These are phyloP conservation scores for Pseudorasbora parva DNA, from an alignment of 2,113 vertebrate species.

Conservation along the genomic window DNA sequence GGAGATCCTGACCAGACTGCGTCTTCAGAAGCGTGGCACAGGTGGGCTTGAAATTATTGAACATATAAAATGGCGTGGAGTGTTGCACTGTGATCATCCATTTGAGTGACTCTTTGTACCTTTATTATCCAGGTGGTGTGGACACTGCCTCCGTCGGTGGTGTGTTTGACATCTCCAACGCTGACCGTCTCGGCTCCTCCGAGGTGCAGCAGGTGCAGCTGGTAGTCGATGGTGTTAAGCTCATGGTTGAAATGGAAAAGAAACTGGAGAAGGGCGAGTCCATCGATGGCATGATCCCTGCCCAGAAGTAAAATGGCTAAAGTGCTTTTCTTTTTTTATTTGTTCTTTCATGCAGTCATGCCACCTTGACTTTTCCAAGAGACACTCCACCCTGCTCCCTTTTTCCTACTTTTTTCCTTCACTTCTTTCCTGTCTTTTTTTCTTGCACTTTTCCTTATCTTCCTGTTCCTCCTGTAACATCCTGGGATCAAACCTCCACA, in stretches of 20 bases:
- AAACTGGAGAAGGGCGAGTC: slow-evolving; percentile 90
- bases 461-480: slow-evolving; percentile 71
- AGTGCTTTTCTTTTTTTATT: slow-evolving; percentile 65
- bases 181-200: slow-evolving; percentile 92
- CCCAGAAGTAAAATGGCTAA: slow-evolving; percentile 87
- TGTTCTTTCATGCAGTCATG: slow-evolving; percentile 60
- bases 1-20: slow-evolving; percentile 89
- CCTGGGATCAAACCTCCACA: slow-evolving; percentile 78
- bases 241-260: slow-evolving; percentile 99
- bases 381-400: slow-evolving; percentile 64
- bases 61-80: background rate
- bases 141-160: slow-evolving; percentile 93
- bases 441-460: slow-evolving; percentile 45
- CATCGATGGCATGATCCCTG: slow-evolving; percentile 94
- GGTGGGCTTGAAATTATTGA: slow-evolving; percentile 68
- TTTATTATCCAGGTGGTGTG: slow-evolving; percentile 82
- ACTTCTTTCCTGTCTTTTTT: slow-evolving; percentile 41
- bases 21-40: slow-evolving; percentile 97
- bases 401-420: slow-evolving; percentile 52
- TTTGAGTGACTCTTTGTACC: background rate
- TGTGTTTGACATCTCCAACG: slow-evolving; percentile 95
- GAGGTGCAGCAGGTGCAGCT: slow-evolving; percentile 94
- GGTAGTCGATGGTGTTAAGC: slow-evolving; percentile 96
- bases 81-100: background rate
- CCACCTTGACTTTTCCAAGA: slow-evolving; percentile 59